Conservation (phyloP, 2,113 vertebrate species). For the Oryzias woworae region DNA sequence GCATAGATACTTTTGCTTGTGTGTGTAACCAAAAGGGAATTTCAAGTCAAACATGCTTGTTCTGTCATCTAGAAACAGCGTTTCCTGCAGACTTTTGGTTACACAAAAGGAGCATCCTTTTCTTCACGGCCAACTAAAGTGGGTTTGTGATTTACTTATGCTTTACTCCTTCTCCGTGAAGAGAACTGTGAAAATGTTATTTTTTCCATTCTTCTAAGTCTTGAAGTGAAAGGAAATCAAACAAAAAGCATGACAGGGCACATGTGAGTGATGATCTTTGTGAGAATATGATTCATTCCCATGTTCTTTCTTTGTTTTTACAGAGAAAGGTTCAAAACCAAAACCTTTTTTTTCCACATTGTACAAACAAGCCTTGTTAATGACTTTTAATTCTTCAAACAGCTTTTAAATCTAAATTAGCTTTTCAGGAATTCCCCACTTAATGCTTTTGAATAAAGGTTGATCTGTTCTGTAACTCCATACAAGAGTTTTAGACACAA, state of each 20-base stretch:
- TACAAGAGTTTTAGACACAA: constrained; percentile 39
- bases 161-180: constrained; percentile 50
- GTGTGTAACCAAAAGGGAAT: constrained; percentile 31
- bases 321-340: constrained; percentile 24
- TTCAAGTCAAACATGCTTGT: constrained; percentile 46
- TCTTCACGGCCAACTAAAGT: constrained; percentile 44
- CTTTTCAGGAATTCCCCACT: constrained; percentile 62
- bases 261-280: background rate
- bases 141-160: constrained; percentile 57
- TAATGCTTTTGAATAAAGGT: constrained; percentile 59
- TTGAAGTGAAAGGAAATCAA: constrained; percentile 17
- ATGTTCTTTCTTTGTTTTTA: constrained; percentile 5
- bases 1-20: constrained; percentile 36
- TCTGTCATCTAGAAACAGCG: constrained; percentile 16
- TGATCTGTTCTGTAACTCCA: constrained; percentile 38
- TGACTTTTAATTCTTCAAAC: constrained; percentile 53
- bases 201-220: constrained; percentile 17
- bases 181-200: constrained; percentile 49
- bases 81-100: constrained; percentile 28
- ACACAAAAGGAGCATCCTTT: constrained; percentile 26
- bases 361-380: constrained; percentile 60
- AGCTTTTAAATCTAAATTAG: constrained; percentile 57
- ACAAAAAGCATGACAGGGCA: constrained; percentile 5
- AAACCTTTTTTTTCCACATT: constrained; percentile 41
- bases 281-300: too few relatives aligned